A percentile compares a stretch with the other conserved stretches of the same genome.
Conservation (phyloP, 2,113 vertebrate genomes). For the Coptodon rendalli region DNA sequence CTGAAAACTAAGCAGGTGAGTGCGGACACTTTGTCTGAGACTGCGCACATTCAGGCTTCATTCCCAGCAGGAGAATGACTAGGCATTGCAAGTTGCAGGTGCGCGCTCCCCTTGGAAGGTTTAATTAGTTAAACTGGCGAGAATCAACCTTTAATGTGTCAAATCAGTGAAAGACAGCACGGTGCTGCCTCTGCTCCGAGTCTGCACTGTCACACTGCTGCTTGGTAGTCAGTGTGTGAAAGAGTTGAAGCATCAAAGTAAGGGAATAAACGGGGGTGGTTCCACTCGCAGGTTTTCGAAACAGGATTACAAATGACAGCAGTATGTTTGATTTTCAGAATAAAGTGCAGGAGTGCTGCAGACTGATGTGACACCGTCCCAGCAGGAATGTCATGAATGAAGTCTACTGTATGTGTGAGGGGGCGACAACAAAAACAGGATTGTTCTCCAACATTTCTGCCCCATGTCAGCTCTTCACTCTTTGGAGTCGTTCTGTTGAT, state of each 20-base stretch:
- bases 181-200: rapidly evolving
- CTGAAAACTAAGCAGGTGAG: slow-evolving; percentile 4
- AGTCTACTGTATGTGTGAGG: slow-evolving; percentile 20
- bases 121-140: not conserved
- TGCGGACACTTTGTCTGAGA: not conserved
- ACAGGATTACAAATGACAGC: not conserved
- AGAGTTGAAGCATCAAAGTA: not conserved
- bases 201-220: not conserved
- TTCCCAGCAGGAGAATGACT: not conserved
- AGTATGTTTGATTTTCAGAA: not conserved
- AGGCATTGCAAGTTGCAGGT: slow-evolving; percentile 8
- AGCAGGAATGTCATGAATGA: slow-evolving; percentile 44
- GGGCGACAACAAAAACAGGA: slow-evolving; percentile 12
- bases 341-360: not conserved
- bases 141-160: not conserved
- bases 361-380: not conserved
- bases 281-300: not conserved
- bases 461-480: not conserved
- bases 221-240: not conserved
- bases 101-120: not conserved
- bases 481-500: not conserved
- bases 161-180: not conserved
- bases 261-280: rapidly evolving
- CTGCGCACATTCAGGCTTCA: rapidly evolving
- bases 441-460: slow-evolving; percentile 35